Conservation (phyloP, 2,113 vertebrate species). For the Daboia siamensis region DNA sequence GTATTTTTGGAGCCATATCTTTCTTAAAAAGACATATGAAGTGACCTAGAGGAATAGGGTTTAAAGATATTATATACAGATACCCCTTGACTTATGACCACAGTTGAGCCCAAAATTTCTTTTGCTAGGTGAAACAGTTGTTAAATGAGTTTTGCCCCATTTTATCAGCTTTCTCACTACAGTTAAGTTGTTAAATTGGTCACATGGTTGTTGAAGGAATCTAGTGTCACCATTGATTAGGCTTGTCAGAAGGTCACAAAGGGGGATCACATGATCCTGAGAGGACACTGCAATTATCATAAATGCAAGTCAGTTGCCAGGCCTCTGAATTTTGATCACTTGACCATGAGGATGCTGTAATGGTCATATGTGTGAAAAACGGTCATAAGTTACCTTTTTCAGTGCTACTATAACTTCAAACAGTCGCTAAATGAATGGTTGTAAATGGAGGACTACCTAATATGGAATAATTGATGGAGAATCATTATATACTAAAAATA, state of each 20-base stretch:
- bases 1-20: not conserved
- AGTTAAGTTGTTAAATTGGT: not conserved
- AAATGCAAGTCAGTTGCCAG: not conserved
- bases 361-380: not conserved
- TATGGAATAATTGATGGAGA: not conserved
- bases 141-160: not conserved
- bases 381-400: not conserved
- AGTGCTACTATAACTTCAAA: not conserved
- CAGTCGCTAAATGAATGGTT: not conserved
- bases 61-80: not conserved
- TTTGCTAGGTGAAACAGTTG: not conserved
- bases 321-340: not conserved
- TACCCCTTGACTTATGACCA: not conserved
- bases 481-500: not conserved
- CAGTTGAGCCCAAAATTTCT: not conserved
- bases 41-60: not conserved
- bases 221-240: not conserved
- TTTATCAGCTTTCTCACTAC: not conserved
- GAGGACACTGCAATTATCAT: not conserved
- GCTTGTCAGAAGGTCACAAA: not conserved
- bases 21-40: not conserved
- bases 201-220: not conserved
- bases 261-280: not conserved
- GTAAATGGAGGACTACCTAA: not conserved
- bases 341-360: not conserved